phyloP scores from a whole-genome alignment of 2,113 vertebrate genomes.

The Trogon surrucura region DNA sequence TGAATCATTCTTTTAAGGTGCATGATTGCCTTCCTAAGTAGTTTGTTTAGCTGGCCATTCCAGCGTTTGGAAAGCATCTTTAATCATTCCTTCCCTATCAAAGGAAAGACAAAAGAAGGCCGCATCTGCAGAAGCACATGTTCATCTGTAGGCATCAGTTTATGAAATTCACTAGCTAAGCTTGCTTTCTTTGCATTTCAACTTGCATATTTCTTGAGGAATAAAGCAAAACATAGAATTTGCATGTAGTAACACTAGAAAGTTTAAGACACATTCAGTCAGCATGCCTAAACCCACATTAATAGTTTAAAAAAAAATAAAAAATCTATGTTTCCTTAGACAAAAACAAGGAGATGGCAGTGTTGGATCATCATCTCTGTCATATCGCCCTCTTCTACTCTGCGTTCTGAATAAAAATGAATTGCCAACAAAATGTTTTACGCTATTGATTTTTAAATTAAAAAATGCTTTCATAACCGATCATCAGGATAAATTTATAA shows the following conservation, averaged over 20 bases:
- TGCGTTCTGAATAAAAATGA: neutral
- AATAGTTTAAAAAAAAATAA: neutral
- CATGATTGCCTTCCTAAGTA: neutral
- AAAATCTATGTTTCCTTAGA: neutral
- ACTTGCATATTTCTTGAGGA: neutral
- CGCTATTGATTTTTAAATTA: neutral
- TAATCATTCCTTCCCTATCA: neutral
- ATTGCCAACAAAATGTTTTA: neutral
- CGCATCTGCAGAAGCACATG: neutral
- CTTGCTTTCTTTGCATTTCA: neutral
- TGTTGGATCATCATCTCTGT: neutral
- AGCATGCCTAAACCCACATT: neutral
- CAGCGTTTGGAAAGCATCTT: neutral
- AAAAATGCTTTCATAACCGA: slow-evolving; percentile 10
- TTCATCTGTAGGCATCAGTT: neutral
- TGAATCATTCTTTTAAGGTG: neutral
- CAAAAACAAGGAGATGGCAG: neutral
- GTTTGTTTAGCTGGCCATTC: neutral
- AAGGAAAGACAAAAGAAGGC: neutral
- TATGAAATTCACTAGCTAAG: neutral
- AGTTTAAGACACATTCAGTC: neutral
- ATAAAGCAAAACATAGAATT: neutral
- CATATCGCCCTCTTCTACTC: neutral
- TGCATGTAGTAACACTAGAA: neutral
- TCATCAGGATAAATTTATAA: neutral